Evolutionary conservation across 2,113 vertebrate species (phyloP).

Genomic region (Tretioscincus oriximinensis): DNA sequence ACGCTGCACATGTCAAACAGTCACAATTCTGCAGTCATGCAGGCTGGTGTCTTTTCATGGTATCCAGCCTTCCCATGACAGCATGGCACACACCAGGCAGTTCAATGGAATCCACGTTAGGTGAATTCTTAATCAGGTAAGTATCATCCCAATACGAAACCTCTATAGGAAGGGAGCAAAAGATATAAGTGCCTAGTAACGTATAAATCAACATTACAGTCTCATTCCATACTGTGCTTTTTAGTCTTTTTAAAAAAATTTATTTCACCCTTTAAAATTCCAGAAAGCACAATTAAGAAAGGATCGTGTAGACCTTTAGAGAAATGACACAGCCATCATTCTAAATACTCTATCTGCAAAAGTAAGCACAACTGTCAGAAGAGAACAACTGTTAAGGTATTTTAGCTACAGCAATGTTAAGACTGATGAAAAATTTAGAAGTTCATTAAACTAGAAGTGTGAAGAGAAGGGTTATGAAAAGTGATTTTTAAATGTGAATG

Average conservation of each 20-base stretch:
- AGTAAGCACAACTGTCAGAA: constrained; percentile 24
- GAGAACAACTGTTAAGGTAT: background rate
- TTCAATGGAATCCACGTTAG: too few species aligned
- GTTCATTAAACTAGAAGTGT: constrained; percentile 27
- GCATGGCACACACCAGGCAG: too few species aligned
- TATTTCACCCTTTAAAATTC: constrained; percentile 5
- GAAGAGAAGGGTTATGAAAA: constrained; percentile 1
- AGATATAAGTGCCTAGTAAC: constrained; percentile 3
- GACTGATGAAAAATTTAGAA: background rate
- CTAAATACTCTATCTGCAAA: background rate
- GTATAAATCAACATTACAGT: background rate
- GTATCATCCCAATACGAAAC: too few species aligned
- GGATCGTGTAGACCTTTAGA: constrained; percentile 11
- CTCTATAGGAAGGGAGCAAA: background rate
- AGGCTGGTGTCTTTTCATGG: too few species aligned
- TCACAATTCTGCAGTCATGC: too few species aligned
- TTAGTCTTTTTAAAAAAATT: constrained; percentile 6
- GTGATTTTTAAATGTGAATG: background rate
- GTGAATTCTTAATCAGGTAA: too few species aligned
- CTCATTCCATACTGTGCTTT: background rate
- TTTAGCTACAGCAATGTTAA: background rate
- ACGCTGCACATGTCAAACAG: too few species aligned
- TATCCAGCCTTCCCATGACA: too few species aligned
- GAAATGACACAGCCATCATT: constrained; percentile 1
- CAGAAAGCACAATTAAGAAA: background rate